phyloP scores from a whole-genome alignment of 2,113 vertebrate genomes.

The Laticauda laticaudata region DNA sequence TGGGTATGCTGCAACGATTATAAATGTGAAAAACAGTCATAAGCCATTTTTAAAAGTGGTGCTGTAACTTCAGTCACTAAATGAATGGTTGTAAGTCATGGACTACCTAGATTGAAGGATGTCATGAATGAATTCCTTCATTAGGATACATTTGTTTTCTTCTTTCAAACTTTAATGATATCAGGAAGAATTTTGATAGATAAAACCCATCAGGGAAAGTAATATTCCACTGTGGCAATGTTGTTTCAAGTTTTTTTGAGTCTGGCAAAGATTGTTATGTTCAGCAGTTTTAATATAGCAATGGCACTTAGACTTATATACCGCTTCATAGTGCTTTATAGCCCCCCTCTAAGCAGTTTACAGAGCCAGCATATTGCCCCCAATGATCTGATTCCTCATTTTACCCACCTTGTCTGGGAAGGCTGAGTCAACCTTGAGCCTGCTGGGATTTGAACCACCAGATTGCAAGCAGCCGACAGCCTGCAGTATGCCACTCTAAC shows the following conservation, averaged over 20 bases:
- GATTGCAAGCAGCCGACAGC: too few relatives aligned
- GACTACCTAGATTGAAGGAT: background rate
- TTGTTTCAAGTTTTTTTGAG: background rate
- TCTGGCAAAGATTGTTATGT: background rate
- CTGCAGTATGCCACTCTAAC: too few relatives aligned
- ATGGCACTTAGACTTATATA: too few relatives aligned
- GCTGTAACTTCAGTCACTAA: background rate
- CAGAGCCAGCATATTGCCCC: too few relatives aligned
- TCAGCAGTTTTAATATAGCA: background rate
- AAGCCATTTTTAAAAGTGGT: background rate
- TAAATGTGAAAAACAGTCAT: background rate
- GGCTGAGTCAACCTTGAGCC: too few relatives aligned
- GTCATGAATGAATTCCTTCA: background rate
- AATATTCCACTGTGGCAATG: background rate
- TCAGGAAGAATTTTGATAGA: background rate
- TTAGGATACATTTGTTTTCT: background rate
- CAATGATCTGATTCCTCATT: too few relatives aligned
- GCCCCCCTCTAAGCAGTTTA: too few relatives aligned
- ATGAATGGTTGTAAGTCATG: background rate
- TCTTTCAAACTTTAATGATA: background rate
- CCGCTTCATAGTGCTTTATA: too few relatives aligned
- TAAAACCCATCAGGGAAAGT: background rate
- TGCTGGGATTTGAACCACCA: too few relatives aligned
- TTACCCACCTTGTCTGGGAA: too few relatives aligned
- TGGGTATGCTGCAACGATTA: background rate